A percentile compares a stretch with the other conserved stretches of the same genome.
Conservation (phyloP, 2,797 vertebrate genomes). For the Balearica regulorum region DNA sequence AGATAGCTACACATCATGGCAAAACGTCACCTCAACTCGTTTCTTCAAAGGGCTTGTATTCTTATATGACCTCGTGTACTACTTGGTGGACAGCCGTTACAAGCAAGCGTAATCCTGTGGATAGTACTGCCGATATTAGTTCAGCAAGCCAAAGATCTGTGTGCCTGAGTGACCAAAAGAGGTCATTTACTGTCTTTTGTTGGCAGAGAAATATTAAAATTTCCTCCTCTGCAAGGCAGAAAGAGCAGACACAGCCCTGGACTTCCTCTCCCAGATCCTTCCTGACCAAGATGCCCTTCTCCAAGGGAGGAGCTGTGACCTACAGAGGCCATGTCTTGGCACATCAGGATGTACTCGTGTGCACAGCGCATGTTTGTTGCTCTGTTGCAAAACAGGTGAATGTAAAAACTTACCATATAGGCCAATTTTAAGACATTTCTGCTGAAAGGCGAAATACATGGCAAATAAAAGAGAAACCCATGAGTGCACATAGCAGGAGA, state of each 20-base stretch:
- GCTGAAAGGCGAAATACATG: not conserved
- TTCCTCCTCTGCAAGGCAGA: slow-evolving; percentile 28
- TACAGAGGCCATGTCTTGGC: not conserved
- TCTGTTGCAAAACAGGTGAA: not conserved
- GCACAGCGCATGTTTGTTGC: not conserved
- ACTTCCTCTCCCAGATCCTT: slow-evolving; percentile 54
- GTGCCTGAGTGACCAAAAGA: not conserved
- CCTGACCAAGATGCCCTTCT: slow-evolving; percentile 39
- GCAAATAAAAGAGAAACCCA: not conserved
- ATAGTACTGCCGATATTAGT: not conserved
- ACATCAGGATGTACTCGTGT: not conserved
- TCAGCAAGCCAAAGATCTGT: not conserved
- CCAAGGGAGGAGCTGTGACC: slow-evolving; percentile 6
- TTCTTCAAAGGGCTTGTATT: not conserved
- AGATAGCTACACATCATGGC: not conserved
- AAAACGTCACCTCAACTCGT: not conserved
- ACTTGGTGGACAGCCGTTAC: not conserved
- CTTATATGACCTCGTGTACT: not conserved
- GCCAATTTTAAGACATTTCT: not conserved
- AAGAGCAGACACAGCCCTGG: slow-evolving; percentile 37
- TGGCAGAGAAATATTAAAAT: slow-evolving; percentile 33
- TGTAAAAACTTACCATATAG: not conserved
- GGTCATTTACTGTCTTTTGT: slow-evolving; percentile 20
- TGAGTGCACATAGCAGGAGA: not conserved
- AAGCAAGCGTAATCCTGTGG: not conserved